Conservation (phyloP, 1,140 invertebrate genomes). For the Venturia canescens region DNA sequence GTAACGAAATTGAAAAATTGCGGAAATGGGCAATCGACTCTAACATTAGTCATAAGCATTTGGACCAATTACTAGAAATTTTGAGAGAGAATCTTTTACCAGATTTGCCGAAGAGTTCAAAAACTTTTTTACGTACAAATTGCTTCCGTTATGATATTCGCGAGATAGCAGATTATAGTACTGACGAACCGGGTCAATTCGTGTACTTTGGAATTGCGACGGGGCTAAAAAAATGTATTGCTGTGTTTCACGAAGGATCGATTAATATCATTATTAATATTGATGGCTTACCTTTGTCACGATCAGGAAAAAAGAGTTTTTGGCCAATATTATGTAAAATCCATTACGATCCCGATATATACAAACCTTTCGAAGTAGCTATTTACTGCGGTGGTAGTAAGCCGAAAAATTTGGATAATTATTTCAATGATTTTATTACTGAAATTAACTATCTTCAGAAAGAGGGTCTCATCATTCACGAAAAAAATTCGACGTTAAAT, state of each 20-base stretch:
- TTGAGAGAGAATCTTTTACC: background rate
- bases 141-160: background rate
- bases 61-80: background rate
- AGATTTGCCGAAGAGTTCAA: slow-evolving; percentile 3
- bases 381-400: slow-evolving; percentile 40
- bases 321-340: slow-evolving; percentile 42
- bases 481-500: slow-evolving; percentile 19
- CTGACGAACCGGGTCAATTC: background rate
- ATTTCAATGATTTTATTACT: slow-evolving; percentile 39
- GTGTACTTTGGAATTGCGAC: slow-evolving; percentile 15
- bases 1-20: slow-evolving; percentile 17
- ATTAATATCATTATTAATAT: background rate
- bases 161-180: background rate
- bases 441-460: slow-evolving; percentile 44
- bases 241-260: background rate
- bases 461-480: slow-evolving; percentile 39
- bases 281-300: slow-evolving; percentile 34
- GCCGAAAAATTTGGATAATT: slow-evolving; percentile 15
- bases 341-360: slow-evolving; percentile 14
- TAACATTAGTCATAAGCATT: background rate
- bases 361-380: slow-evolving; percentile 39
- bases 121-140: slow-evolving; percentile 10
- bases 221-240: background rate
- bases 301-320: slow-evolving; percentile 28
- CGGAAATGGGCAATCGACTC: background rate